Evolutionary conservation across 2,113 vertebrate species (phyloP).

Genomic region (Chaetodon trifascialis): DNA sequence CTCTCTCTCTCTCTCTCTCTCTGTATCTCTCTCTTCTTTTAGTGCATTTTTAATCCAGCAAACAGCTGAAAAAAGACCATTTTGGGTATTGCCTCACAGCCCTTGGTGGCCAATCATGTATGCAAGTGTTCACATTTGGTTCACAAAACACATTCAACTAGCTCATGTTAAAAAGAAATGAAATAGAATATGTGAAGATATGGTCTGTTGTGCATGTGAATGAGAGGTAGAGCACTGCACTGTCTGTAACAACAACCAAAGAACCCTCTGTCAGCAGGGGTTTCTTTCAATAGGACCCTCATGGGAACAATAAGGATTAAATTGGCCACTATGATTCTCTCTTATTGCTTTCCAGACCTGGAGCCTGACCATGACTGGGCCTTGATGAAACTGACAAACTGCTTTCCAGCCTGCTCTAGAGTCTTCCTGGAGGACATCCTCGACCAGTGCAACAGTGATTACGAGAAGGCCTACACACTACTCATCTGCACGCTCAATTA

Average conservation of each 20-base stretch:
- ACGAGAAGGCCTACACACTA: conserved; percentile 64
- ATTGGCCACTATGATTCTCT: neutral
- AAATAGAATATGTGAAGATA: neutral
- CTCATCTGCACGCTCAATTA: conserved; percentile 38
- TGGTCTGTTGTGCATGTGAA: neutral
- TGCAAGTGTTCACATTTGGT: neutral
- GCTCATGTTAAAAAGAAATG: neutral
- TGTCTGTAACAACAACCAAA: conserved; percentile 11
- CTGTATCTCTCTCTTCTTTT: too few relatives aligned
- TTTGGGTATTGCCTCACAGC: conserved; percentile 11
- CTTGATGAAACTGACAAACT: conserved; percentile 71
- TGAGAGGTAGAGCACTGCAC: neutral
- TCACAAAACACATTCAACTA: neutral
- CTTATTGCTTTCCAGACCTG: conserved; percentile 46
- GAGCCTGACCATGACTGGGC: conserved; percentile 60
- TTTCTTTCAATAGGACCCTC: conserved; percentile 2
- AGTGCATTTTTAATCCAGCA: too few relatives aligned
- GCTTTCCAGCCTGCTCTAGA: conserved; percentile 64
- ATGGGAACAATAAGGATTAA: conserved; percentile 18
- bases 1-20: too few relatives aligned
- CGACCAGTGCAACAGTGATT: conserved; percentile 73
- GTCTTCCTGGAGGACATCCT: conserved; percentile 76
- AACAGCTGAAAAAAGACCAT: conserved; percentile 26
- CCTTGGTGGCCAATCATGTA: neutral
- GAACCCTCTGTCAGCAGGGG: neutral